Base-by-base conservation (phyloP, 2,797 vertebrate genomes). In the Ammospiza maritima region DNA sequence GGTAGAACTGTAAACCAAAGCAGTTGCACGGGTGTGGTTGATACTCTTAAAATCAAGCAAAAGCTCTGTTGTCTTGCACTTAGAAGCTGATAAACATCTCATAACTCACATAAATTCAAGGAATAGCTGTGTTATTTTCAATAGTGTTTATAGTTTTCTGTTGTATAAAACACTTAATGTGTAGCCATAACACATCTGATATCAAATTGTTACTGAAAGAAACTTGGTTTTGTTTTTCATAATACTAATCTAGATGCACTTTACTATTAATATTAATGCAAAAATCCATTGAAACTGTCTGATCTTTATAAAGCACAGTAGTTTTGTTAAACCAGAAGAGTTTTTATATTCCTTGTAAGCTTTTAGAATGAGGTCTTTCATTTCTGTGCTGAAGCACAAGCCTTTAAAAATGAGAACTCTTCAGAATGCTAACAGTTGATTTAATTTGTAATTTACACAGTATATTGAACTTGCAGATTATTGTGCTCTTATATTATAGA, bases 391-490 rank as follows among this genome's bases (percentile, higher is more conserved):
- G 45, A 88, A 94, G 58, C 53, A 87, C 0, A 6, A 74, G 58
- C 67, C 78, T 89, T 90, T 90, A 88, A 91, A 79, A 78, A 53
- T 62, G 50, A 90, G 47, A 84, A 72, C 76, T 93, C 67, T 92
- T 88, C 48, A 64, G n/a, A 86, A 90, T 80, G 73, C 36, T 84
- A 60, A 32, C 56, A 53, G 83, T 61, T 93, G 74, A 71, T 89
- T 93, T 90, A 85, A 95, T 95, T 86, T 90, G 48, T 79, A 79
- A 80, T 29, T 92, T 74, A 54, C 0, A 3, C 32, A 47, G 25
- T 87, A 11, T 87, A 85, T 76, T 79, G 87, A 85, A 85, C 61
- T 82, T 93, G 19, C 45, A 93, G 64, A 85, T 95, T 74, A 79
- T 85, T 48, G 30, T 66, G 13, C 42, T 36, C 26, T 80, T 74